A percentile compares a stretch with the other conserved stretches of the same genome.
These are phyloP conservation scores for Troides oblongomaculatus DNA, from an alignment of 2,888 invertebrate genomes.

Conservation along the genomic window DNA sequence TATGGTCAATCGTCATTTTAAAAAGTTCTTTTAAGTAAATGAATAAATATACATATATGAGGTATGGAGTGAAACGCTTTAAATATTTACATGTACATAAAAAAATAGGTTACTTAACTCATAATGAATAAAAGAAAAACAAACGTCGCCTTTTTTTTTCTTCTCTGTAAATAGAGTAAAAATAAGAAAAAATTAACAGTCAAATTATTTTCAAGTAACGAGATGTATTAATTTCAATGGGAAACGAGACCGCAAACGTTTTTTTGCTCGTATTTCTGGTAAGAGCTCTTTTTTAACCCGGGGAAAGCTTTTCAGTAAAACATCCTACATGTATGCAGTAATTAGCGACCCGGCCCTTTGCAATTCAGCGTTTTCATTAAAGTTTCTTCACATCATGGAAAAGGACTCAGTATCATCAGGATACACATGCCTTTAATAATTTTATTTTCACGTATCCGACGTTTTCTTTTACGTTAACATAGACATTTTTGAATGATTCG, in stretches of 20 bases:
- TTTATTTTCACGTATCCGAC: not conserved
- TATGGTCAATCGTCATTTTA: not conserved
- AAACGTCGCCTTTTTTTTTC: too few species aligned
- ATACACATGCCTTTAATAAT: not conserved
- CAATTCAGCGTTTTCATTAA: conserved; percentile 20
- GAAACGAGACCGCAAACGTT: conserved; percentile 19
- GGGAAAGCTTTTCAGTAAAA: conserved; percentile 22
- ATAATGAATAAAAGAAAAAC: too few species aligned
- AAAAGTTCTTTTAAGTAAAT: not conserved
- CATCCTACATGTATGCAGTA: conserved; percentile 24
- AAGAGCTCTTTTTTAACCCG: conserved; percentile 5
- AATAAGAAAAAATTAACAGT: not conserved
- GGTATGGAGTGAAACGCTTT: too few species aligned
- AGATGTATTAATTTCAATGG: conserved; percentile 14
- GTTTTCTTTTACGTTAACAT: not conserved
- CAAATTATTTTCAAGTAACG: not conserved
- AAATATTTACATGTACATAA: too few species aligned
- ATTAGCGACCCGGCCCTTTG: conserved; percentile 20
- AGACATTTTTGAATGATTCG: not conserved
- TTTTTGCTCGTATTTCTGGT: conserved; percentile 15
- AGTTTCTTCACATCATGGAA: conserved; percentile 3
- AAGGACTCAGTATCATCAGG: not conserved
- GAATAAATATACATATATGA: not conserved
- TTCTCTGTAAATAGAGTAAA: not conserved
- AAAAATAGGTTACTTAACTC: too few species aligned